A percentile compares a stretch with the other conserved stretches of the same genome.
Conservation (phyloP, 92 coral and sea anemone genomes). For the Porites evermanni region DNA sequence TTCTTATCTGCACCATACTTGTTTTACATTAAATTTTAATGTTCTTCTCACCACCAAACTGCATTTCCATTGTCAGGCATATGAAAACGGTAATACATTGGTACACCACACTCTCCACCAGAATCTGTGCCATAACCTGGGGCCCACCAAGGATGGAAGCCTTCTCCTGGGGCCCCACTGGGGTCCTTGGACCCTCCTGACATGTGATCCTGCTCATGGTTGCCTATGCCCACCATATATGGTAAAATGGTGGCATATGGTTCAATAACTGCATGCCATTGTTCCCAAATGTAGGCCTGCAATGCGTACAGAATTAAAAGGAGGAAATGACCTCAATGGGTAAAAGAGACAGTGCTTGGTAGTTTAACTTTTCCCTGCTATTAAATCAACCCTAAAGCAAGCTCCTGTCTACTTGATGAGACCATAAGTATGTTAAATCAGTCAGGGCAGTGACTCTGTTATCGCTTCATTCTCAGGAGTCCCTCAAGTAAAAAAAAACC, state of each 20-base stretch:
- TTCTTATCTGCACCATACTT: neutral
- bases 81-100: conserved; percentile 95
- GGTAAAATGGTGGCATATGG: conserved; percentile 90
- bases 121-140: conserved; percentile 87
- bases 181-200: conserved; percentile 92
- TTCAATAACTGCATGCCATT: conserved; percentile 82
- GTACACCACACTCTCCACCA: conserved; percentile 99
- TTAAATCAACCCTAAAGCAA: too few species aligned
- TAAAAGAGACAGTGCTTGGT: too few species aligned
- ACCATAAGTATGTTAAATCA: too few species aligned
- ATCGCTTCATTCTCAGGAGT: too few species aligned
- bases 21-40: neutral
- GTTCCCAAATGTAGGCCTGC: conserved; percentile 97
- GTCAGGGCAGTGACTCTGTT: too few species aligned
- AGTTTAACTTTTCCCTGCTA: too few species aligned
- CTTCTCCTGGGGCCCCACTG: conserved; percentile 97
- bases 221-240: conserved; percentile 97
- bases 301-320: neutral
- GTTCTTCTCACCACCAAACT: conserved; percentile 84
- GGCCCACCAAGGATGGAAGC: conserved; percentile 99
- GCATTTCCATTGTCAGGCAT: conserved; percentile 97
- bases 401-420: too few species aligned
- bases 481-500: too few species aligned
- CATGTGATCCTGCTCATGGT: conserved; percentile 92
- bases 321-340: too few species aligned